These are phyloP conservation scores for Sitobion miscanthi DNA, from an alignment of 1,140 invertebrate species.

Conservation along the genomic window DNA sequence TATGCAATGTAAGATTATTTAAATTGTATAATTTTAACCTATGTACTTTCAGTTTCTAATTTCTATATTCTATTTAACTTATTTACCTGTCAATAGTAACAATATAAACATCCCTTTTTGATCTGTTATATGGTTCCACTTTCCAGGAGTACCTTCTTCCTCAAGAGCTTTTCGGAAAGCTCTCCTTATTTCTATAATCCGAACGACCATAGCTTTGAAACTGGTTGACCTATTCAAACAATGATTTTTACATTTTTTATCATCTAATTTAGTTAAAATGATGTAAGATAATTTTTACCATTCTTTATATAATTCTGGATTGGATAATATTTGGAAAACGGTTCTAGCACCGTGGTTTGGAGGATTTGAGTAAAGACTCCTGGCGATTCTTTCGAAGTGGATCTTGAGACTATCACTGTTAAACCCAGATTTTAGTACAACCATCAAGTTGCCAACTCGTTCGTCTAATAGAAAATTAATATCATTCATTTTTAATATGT, in stretches of 20 bases:
- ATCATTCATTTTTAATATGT: not conserved
- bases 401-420: slow-evolving; percentile 74
- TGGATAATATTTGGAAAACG: slow-evolving; percentile 83
- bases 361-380: slow-evolving; percentile 87
- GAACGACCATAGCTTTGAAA: slow-evolving; percentile 86
- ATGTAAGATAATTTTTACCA: too few species aligned
- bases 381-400: slow-evolving; percentile 86
- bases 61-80: not conserved
- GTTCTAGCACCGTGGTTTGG: slow-evolving; percentile 87
- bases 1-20: too few species aligned
- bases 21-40: too few species aligned
- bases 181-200: slow-evolving; percentile 84
- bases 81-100: slow-evolving; percentile 82
- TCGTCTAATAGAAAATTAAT: slow-evolving; percentile 74
- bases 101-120: slow-evolving; percentile 99
- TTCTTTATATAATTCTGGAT: slow-evolving; percentile 77
- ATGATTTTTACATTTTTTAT: too few species aligned
- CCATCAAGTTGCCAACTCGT: slow-evolving; percentile 86
- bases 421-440: slow-evolving; percentile 74
- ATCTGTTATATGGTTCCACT: slow-evolving; percentile 91
- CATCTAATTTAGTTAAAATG: too few species aligned
- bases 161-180: slow-evolving; percentile 73
- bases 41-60: too few species aligned
- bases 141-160: slow-evolving; percentile 81
- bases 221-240: slow-evolving; percentile 73